Conservation (phyloP, 2,113 vertebrate genomes). For the Xenopus borealis region DNA sequence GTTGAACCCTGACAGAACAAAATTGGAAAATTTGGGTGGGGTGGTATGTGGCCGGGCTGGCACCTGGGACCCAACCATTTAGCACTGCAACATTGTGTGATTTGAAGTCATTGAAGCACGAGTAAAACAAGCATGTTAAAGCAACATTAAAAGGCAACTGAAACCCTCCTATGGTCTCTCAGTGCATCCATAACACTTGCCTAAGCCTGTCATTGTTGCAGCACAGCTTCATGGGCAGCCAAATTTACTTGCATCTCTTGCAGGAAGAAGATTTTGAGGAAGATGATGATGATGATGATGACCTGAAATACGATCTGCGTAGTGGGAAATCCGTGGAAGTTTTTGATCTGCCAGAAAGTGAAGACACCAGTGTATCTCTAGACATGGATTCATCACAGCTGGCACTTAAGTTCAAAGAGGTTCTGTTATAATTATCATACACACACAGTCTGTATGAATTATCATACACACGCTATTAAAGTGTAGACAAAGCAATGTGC, state of each 20-base stretch:
- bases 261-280: conserved; percentile 62
- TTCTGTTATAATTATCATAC: conserved; percentile 44
- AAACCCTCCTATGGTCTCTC: no score
- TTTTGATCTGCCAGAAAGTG: conserved; percentile 80
- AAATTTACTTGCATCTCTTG: not conserved
- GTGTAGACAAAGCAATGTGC: not conserved
- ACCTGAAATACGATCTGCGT: conserved; percentile 74
- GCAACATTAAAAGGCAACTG: no score
- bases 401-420: conserved; percentile 86
- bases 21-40: no score
- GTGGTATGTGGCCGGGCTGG: no score
- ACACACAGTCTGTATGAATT: no score
- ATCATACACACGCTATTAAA: not conserved
- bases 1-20: no score
- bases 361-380: conserved; percentile 71
- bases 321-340: conserved; percentile 74
- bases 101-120: no score
- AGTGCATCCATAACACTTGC: no score
- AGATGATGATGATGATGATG: conserved; percentile 60
- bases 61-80: no score
- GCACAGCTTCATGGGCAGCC: not conserved
- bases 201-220: no score
- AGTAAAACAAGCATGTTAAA: no score
- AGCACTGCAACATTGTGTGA: no score
- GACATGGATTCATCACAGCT: conserved; percentile 83